Conservation (phyloP, 53 echinoderm and acorn worm species). For the Holothuria scabra region DNA sequence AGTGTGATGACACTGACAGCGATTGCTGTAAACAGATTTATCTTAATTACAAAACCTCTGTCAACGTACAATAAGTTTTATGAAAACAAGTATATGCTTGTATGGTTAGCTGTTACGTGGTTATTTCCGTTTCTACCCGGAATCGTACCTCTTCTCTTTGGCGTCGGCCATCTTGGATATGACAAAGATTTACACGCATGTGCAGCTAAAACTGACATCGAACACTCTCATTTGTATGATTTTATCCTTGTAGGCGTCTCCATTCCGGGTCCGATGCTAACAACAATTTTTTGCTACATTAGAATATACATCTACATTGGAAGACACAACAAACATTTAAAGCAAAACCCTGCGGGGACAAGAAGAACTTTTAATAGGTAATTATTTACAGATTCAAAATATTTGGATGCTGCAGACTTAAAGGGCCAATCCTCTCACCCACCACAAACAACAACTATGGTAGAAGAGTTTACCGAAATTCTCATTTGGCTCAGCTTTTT, state of each 20-base stretch:
- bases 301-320: conserved; percentile 45
- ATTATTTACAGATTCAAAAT: no score
- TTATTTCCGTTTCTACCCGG: conserved; percentile 50
- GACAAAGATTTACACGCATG: no score
- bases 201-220: no score
- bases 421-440: no score
- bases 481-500: no score
- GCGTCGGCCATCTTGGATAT: conserved; percentile 14
- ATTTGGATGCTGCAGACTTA: no score
- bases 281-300: conserved; percentile 54
- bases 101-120: conserved; percentile 37
- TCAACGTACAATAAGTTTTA: background rate
- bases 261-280: conserved; percentile 33
- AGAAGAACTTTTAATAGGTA: no score
- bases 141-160: conserved; percentile 44
- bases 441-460: no score
- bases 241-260: background rate
- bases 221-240: background rate
- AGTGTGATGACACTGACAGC: conserved; percentile 49
- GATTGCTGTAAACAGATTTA: conserved; percentile 47
- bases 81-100: no score
- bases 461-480: no score
- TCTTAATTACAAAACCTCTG: conserved; percentile 24
- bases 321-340: conserved; percentile 32
- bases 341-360: no score